Conservation (phyloP, 2,888 invertebrate species). For the Drosophila mayaguana region DNA sequence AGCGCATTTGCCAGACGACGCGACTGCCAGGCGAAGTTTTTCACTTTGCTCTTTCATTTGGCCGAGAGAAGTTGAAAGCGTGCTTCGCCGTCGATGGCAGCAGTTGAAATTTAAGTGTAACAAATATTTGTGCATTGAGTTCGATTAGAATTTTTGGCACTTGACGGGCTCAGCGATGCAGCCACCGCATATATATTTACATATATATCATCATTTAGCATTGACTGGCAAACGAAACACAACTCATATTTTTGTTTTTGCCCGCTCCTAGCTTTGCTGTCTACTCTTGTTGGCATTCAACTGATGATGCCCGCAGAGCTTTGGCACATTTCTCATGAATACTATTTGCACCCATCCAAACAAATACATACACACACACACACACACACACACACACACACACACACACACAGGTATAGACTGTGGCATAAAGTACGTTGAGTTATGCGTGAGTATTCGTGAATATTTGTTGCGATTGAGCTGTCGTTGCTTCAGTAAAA, state of each 20-base stretch:
- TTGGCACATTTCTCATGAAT: slow-evolving; percentile 77
- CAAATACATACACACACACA: background rate
- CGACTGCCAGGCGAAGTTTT: slow-evolving; percentile 62
- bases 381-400: background rate
- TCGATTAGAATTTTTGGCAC: slow-evolving; percentile 39
- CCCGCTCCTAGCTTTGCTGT: slow-evolving; percentile 32
- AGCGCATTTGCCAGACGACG: slow-evolving; percentile 18
- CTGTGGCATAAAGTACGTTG: slow-evolving; percentile 33
- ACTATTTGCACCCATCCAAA: slow-evolving; percentile 51
- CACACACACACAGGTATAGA: background rate
- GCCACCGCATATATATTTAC: background rate
- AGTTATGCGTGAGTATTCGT: slow-evolving; percentile 69
- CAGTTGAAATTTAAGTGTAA: slow-evolving; percentile 58
- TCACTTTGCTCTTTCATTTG: slow-evolving; percentile 47
- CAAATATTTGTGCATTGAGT: slow-evolving; percentile 53
- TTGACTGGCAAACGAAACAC: slow-evolving; percentile 47
- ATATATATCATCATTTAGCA: slow-evolving; percentile 2
- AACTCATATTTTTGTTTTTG: slow-evolving; percentile 40
- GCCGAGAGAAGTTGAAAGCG: slow-evolving; percentile 15
- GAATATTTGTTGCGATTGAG: slow-evolving; percentile 56
- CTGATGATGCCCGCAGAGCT: slow-evolving; percentile 44
- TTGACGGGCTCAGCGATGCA: background rate
- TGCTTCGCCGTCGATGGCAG: background rate
- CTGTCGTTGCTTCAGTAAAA: slow-evolving; percentile 33
- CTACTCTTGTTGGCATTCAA: slow-evolving; percentile 38